Evolutionary conservation across 2,888 invertebrate species (phyloP).

Genomic region (Latrodectus elegans): DNA sequence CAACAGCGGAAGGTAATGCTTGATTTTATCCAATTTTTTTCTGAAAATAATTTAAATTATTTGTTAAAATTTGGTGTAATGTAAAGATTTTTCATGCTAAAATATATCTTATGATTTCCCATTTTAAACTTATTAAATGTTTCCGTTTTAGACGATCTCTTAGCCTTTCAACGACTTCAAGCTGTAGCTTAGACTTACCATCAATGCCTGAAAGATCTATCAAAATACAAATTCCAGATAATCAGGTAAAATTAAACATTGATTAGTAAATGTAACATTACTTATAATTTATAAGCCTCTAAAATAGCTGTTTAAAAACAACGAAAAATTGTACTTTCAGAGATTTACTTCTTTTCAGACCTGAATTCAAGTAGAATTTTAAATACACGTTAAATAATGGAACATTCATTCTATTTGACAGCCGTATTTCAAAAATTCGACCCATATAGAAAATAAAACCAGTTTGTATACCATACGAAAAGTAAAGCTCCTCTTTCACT

Average conservation of each 20-base stretch:
- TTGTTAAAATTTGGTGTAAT: neutral
- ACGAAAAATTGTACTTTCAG: no score
- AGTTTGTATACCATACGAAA: no score
- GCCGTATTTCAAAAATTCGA: no score
- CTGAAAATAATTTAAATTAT: neutral
- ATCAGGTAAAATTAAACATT: constrained; percentile 75
- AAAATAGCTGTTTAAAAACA: no score
- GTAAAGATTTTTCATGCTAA: neutral
- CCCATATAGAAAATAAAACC: no score
- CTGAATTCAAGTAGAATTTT: no score
- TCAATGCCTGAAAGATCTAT: constrained; percentile 82
- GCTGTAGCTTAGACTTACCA: constrained; percentile 82
- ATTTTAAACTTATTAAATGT: neutral
- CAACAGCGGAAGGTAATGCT: constrained; percentile 72
- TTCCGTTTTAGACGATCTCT: constrained; percentile 81
- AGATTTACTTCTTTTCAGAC: no score
- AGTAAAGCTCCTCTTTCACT: no score
- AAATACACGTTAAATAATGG: no score
- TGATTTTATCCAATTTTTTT: neutral
- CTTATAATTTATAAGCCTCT: no score
- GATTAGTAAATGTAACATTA: no score
- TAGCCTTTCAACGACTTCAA: constrained; percentile 84
- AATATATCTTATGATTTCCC: neutral
- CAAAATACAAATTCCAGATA: constrained; percentile 92
- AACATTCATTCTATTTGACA: no score